Evolutionary conservation across 2,888 invertebrate species (phyloP), one percentile per base, ranked within the genome.

Genomic region (Neuroscelio doddi): DNA sequence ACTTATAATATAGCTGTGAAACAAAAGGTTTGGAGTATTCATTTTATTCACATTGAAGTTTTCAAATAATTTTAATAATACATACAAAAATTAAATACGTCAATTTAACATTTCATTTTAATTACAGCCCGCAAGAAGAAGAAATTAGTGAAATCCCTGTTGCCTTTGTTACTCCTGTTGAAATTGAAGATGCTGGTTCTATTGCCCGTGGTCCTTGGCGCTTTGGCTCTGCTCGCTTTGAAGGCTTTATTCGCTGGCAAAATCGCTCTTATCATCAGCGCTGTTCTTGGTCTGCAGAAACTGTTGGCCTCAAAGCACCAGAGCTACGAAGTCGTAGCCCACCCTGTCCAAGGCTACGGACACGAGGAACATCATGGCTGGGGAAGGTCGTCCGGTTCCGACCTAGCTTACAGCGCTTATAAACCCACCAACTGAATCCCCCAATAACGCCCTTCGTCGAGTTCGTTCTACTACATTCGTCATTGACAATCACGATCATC

Each of bases 181-280:
- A 92, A 93, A 80, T 85, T 94, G 82, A 94, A 94, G 87, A 90
- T 92, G 24, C 87, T 94, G 68, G 90, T 93, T 74, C 94, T 94
- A 24, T 86, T 94, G 71, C 90, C 91, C 76, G 86, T 94, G 71
- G 90, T 91, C 76, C 88, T 94, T 57, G 94, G 91, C 72, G 88
- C 87, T 72, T 89, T 94, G 76, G 94, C 93, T 51, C 87, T 94
- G 67, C 88, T 94, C 39, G 93, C 94, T 34, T 89, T 94, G 88
- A 94, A 95, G 88, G 94, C 94, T 65, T 87, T 95, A 72, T 86
- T 94, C 78, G 88, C 94, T 72, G 93, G 93, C 75, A 95, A 95
- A 87, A 90, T 94, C 64, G 94, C 94, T 1, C 87, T 95, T 15
- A 87, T 93, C 52, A 89, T 94, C 68, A 90, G 93, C 47, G 90